Evolutionary conservation across 2,113 vertebrate genomes (phyloP).

Genomic region (Podiceps cristatus): DNA sequence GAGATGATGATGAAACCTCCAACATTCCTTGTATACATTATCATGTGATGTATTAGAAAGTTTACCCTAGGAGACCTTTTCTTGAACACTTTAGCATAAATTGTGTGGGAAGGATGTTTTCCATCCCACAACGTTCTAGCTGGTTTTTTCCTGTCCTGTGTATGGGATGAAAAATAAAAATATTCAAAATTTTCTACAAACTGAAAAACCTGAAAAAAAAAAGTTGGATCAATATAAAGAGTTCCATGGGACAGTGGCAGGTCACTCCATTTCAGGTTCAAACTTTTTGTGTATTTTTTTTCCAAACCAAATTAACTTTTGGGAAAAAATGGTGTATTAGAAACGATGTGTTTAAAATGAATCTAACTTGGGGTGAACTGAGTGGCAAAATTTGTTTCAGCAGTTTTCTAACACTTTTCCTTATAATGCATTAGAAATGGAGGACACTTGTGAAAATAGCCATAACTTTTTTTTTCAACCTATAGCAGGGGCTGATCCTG

Average conservation of each 20-base stretch:
- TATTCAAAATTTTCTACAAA: not conserved
- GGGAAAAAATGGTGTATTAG: not conserved
- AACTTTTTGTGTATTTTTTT: not conserved
- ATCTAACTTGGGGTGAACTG: not conserved
- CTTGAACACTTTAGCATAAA: not conserved
- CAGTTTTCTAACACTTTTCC: not conserved
- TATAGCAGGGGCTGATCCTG: not conserved
- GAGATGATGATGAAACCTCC: not conserved
- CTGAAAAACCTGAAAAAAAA: not conserved
- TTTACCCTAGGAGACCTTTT: not conserved
- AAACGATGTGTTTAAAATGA: not conserved
- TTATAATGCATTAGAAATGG: not conserved
- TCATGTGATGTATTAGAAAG: not conserved
- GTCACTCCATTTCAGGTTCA: not conserved
- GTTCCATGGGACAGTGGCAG: not conserved
- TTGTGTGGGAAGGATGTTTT: not conserved
- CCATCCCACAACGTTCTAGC: not conserved
- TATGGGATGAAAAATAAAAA: not conserved
- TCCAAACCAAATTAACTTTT: not conserved
- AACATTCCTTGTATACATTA: not conserved
- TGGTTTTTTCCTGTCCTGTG: not conserved
- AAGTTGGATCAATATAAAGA: not conserved
- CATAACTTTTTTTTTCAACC: accelerated
- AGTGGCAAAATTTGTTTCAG: not conserved
- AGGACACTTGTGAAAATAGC: accelerated